Percentiles rank a stretch among this genome's conserved stretches.
Conservation (phyloP, 2,888 invertebrate species). For the Tricholauxania praeusta region DNA sequence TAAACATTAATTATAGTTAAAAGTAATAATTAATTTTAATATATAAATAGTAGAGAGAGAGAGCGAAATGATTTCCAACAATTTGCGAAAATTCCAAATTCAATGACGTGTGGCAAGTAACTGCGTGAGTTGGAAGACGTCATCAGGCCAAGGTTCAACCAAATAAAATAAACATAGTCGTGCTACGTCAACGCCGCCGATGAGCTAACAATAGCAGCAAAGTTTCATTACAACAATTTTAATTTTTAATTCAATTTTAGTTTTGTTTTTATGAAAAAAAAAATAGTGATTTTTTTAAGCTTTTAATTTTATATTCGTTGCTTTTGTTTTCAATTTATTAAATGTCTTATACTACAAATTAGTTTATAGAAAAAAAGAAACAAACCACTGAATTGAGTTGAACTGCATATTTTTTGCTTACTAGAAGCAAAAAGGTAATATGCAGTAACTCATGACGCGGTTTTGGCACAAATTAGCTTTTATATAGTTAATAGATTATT, state of each 20-base stretch:
- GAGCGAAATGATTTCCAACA: no score
- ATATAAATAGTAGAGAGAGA: background rate
- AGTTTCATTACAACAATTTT: background rate
- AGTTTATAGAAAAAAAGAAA: background rate
- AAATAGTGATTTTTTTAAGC: background rate
- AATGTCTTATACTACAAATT: background rate
- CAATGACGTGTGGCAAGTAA: no score
- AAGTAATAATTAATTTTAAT: background rate
- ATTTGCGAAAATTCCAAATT: no score
- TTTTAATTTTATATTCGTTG: background rate
- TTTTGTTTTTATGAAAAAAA: background rate
- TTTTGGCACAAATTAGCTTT: constrained; percentile 7
- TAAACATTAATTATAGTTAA: no score
- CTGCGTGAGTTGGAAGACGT: no score
- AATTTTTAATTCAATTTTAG: constrained; percentile 1
- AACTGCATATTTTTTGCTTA: background rate
- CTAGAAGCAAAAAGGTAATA: background rate
- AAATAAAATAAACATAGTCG: background rate
- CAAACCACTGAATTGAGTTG: background rate
- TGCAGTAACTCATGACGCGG: background rate
- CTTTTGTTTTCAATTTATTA: background rate
- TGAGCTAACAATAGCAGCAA: no score
- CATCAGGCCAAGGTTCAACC: background rate
- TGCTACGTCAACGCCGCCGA: background rate
- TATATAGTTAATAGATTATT: no score